Conservation (phyloP, 2,797 vertebrate species). For the Pangasius mekongensis region DNA sequence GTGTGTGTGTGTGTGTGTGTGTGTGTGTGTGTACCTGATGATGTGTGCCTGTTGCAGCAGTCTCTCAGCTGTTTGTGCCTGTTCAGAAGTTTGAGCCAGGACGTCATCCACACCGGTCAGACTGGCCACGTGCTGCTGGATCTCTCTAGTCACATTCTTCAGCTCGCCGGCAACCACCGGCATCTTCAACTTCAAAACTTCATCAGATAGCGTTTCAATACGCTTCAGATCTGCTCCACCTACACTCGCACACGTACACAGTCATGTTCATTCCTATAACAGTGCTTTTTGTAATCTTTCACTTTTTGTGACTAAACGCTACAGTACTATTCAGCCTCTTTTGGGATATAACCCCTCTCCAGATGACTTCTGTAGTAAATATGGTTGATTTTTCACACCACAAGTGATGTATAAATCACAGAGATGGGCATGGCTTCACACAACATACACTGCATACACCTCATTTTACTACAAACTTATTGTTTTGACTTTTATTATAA, state of each 20-base stretch:
- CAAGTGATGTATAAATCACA: not conserved
- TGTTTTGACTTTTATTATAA: not conserved
- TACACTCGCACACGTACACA: slow-evolving; percentile 56
- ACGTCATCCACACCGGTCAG: slow-evolving; percentile 91
- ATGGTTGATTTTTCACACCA: not conserved
- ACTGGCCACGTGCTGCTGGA: slow-evolving; percentile 84
- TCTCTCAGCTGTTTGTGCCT: slow-evolving; percentile 82
- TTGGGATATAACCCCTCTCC: too few species aligned
- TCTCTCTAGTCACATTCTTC: slow-evolving; percentile 86
- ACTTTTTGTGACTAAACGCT: not conserved
- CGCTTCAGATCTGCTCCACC: slow-evolving; percentile 82
- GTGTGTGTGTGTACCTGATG: slow-evolving; percentile 77
- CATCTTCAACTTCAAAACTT: slow-evolving; percentile 92
- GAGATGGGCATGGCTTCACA: not conserved
- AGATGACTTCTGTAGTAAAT: not conserved
- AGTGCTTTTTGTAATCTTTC: not conserved
- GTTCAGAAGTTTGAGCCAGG: slow-evolving; percentile 84
- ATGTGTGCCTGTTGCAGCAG: slow-evolving; percentile 84
- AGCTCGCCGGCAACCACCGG: slow-evolving; percentile 86
- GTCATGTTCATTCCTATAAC: not conserved
- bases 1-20: not conserved
- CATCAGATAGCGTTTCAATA: slow-evolving; percentile 90
- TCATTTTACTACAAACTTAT: not conserved
- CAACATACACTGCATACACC: not conserved
- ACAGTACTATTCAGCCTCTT: not conserved